Evolutionary conservation across 1,140 invertebrate genomes (phyloP).

Genomic region (Diuraphis noxia): DNA sequence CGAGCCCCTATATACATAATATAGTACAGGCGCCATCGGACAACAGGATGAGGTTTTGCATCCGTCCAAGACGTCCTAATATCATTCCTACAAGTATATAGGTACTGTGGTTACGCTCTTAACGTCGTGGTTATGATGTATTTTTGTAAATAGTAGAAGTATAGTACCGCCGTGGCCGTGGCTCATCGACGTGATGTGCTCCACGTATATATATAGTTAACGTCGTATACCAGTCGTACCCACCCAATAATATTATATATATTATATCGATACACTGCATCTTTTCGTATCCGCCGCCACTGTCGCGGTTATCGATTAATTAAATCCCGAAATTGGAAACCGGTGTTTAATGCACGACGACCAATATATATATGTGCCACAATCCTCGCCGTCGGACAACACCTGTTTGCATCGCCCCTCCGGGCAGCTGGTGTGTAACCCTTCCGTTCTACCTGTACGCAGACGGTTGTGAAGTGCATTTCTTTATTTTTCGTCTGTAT

Average conservation of each 20-base stretch:
- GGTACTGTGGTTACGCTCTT: neutral
- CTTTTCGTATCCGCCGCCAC: neutral
- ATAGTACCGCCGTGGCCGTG: neutral
- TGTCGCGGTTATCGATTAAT: slow-evolving; percentile 34
- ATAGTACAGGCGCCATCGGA: neutral
- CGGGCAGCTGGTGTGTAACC: slow-evolving; percentile 41
- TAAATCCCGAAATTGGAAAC: slow-evolving; percentile 45
- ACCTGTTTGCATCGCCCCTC: slow-evolving; percentile 30
- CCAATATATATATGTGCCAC: neutral
- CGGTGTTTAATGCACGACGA: slow-evolving; percentile 14
- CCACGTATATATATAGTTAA: neutral
- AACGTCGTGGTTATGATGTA: neutral
- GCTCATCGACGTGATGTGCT: neutral
- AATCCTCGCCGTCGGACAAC: slow-evolving; percentile 10
- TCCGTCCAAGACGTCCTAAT: neutral
- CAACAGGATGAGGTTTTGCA: neutral
- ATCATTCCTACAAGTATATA: neutral
- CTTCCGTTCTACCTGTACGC: neutral
- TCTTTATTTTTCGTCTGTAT: neutral
- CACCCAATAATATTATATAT: neutral
- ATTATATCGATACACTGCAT: neutral
- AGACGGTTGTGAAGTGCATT: neutral
- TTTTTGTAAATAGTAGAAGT: neutral
- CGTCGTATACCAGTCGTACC: neutral
- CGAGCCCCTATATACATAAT: neutral